Evolutionary conservation across 2,888 invertebrate species (phyloP).

Genomic region (Augochlorella aurata): DNA sequence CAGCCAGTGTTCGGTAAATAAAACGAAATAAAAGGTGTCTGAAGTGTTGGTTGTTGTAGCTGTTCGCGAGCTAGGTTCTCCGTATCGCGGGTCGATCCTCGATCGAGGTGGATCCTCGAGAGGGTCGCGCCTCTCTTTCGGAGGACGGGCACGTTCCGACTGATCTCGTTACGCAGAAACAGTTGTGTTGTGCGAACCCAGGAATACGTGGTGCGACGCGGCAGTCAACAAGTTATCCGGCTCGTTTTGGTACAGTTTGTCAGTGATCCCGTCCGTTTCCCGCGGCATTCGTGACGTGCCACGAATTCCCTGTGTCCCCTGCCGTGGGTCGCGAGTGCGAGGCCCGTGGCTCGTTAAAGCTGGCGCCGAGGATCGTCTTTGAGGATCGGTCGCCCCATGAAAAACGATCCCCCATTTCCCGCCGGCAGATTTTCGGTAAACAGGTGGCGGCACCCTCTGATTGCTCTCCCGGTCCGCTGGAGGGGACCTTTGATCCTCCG

Average conservation of each 20-base stretch:
- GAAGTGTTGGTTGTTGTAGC: constrained; percentile 14
- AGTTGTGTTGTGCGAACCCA: background rate
- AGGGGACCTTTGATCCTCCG: constrained; percentile 8
- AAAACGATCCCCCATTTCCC: constrained; percentile 3
- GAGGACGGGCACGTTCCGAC: background rate
- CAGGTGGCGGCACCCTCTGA: background rate
- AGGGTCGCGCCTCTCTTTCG: too few relatives aligned
- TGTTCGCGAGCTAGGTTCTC: background rate
- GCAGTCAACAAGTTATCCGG: constrained; percentile 6
- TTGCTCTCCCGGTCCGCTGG: background rate
- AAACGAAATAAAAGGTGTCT: constrained; percentile 2
- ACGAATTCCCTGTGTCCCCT: background rate
- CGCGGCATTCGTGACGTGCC: background rate
- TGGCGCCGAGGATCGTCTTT: constrained; percentile 1
- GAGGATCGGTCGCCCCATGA: constrained; percentile 1
- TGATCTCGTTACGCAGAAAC: background rate
- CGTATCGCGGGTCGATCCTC: constrained; percentile 19
- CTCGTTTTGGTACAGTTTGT: background rate
- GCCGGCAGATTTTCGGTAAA: constrained; percentile 19
- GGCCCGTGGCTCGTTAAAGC: background rate
- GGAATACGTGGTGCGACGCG: background rate
- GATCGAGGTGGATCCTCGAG: background rate
- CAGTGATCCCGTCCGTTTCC: constrained; percentile 2
- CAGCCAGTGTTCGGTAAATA: background rate
- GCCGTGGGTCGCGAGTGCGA: background rate